Percentiles rank a stretch among this genome's conserved stretches.
These are phyloP conservation scores for Heliconius ethilla DNA, from an alignment of 2,888 invertebrate genomes.

Conservation along the genomic window DNA sequence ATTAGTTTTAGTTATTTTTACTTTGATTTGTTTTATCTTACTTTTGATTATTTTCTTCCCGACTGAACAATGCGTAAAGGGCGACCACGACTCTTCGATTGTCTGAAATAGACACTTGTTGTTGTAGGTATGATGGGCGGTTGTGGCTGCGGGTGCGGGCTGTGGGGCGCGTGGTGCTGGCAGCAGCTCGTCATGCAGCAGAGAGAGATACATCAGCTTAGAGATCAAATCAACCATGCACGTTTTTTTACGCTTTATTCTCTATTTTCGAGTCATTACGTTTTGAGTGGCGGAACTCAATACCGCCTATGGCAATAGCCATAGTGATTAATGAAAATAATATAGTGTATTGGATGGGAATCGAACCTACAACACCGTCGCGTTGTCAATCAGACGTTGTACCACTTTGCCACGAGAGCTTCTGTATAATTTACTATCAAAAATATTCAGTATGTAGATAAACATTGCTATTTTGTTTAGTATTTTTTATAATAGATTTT, in stretches of 20 bases:
- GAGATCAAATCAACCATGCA: conserved; percentile 66
- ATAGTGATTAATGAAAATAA: neutral
- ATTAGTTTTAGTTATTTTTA: too few species aligned
- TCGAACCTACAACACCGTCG: neutral
- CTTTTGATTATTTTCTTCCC: too few species aligned
- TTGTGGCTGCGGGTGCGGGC: conserved; percentile 69
- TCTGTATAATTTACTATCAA: neutral
- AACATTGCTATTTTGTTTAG: neutral
- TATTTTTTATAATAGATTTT: neutral
- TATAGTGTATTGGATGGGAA: neutral
- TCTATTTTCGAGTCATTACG: neutral
- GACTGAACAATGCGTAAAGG: too few species aligned
- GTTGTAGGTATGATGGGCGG: conserved; percentile 68
- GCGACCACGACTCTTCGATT: too few species aligned
- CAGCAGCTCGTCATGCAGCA: conserved; percentile 82
- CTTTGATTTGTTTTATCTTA: too few species aligned
- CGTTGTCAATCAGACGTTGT: neutral
- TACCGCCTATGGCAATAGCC: neutral
- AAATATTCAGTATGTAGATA: neutral
- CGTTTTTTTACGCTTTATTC: neutral
- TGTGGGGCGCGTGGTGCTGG: conserved; percentile 79
- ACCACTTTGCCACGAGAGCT: neutral
- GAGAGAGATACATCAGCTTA: conserved; percentile 84
- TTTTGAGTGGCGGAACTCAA: neutral
- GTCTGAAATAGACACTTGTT: neutral